phyloP scores from a whole-genome alignment of 2,888 invertebrate genomes.

The Sturmia bella region DNA sequence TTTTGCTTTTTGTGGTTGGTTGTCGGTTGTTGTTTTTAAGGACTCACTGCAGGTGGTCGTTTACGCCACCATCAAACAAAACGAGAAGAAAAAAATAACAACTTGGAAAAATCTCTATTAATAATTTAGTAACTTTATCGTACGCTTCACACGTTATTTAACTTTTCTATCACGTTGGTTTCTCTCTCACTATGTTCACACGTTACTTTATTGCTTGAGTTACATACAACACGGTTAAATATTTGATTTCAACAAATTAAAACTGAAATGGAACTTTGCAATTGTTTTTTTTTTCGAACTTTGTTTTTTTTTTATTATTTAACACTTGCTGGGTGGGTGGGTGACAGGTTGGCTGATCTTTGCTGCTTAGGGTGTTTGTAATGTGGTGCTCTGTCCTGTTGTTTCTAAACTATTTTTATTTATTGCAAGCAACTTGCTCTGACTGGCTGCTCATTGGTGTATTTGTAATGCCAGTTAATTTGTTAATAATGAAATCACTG shows the following conservation, averaged over 20 bases:
- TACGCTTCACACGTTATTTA: slow-evolving; percentile 37
- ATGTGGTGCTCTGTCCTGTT: background rate
- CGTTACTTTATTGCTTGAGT: slow-evolving; percentile 15
- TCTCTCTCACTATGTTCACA: slow-evolving; percentile 47
- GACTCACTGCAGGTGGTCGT: slow-evolving; percentile 57
- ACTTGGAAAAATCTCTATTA: background rate
- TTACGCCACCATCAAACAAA: slow-evolving; percentile 22
- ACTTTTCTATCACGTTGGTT: slow-evolving; percentile 5
- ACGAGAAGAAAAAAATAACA: background rate
- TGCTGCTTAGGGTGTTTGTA: slow-evolving; percentile 6
- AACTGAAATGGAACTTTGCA: slow-evolving; percentile 55
- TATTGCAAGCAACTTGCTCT: slow-evolving; percentile 37
- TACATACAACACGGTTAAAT: slow-evolving; percentile 17
- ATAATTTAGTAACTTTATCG: slow-evolving; percentile 33
- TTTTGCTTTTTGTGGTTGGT: slow-evolving; percentile 55
- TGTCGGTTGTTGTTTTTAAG: slow-evolving; percentile 54
- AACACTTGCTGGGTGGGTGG: slow-evolving; percentile 54
- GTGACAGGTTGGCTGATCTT: background rate
- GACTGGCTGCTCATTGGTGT: slow-evolving; percentile 71
- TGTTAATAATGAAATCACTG: slow-evolving; percentile 65
- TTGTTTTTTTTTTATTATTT: slow-evolving; percentile 11
- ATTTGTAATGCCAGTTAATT: slow-evolving; percentile 75
- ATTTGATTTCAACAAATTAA: slow-evolving; percentile 52
- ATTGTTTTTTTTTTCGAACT: slow-evolving; percentile 8
- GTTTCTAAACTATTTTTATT: slow-evolving; percentile 54